A percentile compares a stretch with the other conserved stretches of the same genome.
Evolutionary conservation across 2,888 invertebrate species (phyloP).

Genomic region (Syrista parreyssii): DNA sequence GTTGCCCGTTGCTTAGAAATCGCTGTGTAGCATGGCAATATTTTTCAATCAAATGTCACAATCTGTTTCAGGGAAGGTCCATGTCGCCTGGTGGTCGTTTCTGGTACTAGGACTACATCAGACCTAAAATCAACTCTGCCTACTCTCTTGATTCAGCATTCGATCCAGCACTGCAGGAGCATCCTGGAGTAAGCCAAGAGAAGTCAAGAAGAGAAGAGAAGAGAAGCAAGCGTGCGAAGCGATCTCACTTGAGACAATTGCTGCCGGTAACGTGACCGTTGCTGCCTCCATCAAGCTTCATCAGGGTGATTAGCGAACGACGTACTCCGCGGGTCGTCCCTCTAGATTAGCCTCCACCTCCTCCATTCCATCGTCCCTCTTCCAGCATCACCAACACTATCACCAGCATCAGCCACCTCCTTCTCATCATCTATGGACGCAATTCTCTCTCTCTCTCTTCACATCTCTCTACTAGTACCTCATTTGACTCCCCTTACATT

Average conservation of each 20-base stretch:
- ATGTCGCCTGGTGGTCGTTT: neutral
- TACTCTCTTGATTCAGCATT: neutral
- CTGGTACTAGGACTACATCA: neutral
- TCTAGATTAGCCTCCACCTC: conserved; percentile 38
- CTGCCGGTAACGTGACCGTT: conserved; percentile 12
- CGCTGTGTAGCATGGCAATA: neutral
- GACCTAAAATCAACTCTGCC: neutral
- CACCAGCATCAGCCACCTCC: conserved; percentile 6
- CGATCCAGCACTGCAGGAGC: neutral
- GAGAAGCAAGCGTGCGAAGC: conserved; percentile 45
- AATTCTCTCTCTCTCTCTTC: neutral
- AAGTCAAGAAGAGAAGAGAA: neutral
- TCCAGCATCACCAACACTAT: neutral
- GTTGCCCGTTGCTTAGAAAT: conserved; percentile 14
- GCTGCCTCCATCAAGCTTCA: conserved; percentile 39
- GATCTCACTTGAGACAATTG: conserved; percentile 51
- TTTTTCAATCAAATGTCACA: neutral
- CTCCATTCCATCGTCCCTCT: neutral
- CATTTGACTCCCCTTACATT: neutral
- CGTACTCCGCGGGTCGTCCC: conserved; percentile 42
- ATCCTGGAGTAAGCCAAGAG: neutral
- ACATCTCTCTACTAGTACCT: neutral
- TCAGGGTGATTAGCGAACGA: conserved; percentile 40
- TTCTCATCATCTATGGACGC: neutral
- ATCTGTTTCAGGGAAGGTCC: neutral